Conservation (phyloP, 1,140 invertebrate species). For the silkworm (Bombyx mori) region ASM3026992v2 NC_085110.1:15046001-15046500, state of each 20-base stretch:
- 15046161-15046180: conserved; percentile 87
- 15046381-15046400: conserved; percentile 95
- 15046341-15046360: conserved; percentile 82
- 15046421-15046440: conserved; percentile 98
- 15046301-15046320: conserved; percentile 86
- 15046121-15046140: conserved; percentile 93
- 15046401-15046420: conserved; percentile 99
- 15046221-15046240: conserved; percentile 96
- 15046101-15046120: conserved; percentile 98
- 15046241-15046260: conserved; percentile 93
- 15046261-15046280: conserved; percentile 93
- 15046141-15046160: conserved; percentile 93
- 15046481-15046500: conserved; percentile 84
- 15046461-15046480: conserved; percentile 90
- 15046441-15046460: conserved; percentile 93
- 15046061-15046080: conserved; percentile 76
- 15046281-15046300: conserved; percentile 87
- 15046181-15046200: conserved; percentile 84
- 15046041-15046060: conserved; percentile 66
- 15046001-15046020: conserved; percentile 34
- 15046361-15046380: conserved; percentile 90
- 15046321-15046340: conserved; percentile 76
- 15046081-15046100: conserved; percentile 97
- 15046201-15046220: conserved; percentile 95
- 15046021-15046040: conserved; percentile 34